Percentiles rank a stretch among this genome's conserved stretches.
phyloP scores from a whole-genome alignment of 2,888 invertebrate species.

The Diaphora mendica region DNA sequence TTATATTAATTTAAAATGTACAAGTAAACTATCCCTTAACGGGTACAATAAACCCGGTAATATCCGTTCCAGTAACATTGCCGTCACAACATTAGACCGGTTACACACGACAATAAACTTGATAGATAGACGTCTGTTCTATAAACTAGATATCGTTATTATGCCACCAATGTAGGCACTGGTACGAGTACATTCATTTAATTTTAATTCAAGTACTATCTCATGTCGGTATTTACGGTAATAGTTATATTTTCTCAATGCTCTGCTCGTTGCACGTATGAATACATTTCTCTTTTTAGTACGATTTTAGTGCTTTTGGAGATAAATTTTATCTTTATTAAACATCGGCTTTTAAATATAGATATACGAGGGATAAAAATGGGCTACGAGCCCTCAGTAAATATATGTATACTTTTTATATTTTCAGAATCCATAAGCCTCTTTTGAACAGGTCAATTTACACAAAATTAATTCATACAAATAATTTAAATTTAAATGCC shows the following conservation, averaged over 20 bases:
- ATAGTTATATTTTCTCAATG: not conserved
- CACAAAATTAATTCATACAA: too few relatives aligned
- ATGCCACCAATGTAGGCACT: slow-evolving; percentile 8
- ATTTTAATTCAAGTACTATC: not conserved
- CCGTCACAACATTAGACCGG: slow-evolving; percentile 50
- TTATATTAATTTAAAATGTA: not conserved
- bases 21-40: slow-evolving; percentile 39
- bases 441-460: too few relatives aligned
- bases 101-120: slow-evolving; percentile 47
- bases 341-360: not conserved
- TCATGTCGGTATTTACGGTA: not conserved
- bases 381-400: too few relatives aligned
- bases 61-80: slow-evolving; percentile 42
- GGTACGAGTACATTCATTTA: not conserved
- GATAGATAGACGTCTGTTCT: slow-evolving; percentile 41
- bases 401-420: too few relatives aligned
- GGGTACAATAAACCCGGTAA: slow-evolving; percentile 45
- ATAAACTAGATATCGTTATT: slow-evolving; percentile 26
- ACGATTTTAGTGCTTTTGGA: not conserved
- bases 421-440: too few relatives aligned
- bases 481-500: too few relatives aligned
- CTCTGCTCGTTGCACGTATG: not conserved
- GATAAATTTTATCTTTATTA: not conserved
- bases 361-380: too few relatives aligned
- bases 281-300: not conserved